Conservation (phyloP, 2,113 vertebrate species). For the Phrynosoma platyrhinos region DNA sequence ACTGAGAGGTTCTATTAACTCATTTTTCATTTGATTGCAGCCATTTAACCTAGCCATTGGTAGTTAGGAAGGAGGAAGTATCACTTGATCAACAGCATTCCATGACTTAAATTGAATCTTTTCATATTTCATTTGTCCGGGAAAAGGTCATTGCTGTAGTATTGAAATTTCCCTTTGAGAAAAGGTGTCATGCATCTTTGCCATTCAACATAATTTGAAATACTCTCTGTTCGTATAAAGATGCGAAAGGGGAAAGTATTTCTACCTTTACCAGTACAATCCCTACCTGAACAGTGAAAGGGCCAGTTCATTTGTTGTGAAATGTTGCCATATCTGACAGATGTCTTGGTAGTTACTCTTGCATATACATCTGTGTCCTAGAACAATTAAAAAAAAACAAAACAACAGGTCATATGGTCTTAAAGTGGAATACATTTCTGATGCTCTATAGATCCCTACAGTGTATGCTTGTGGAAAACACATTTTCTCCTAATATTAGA, state of each 20-base stretch:
- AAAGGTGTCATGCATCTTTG: neutral
- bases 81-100: conserved; percentile 2
- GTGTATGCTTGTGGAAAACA: neutral
- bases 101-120: conserved; percentile 4
- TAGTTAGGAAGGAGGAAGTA: neutral
- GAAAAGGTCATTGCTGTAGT: neutral
- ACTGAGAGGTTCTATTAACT: conserved; percentile 8
- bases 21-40: conserved; percentile 12
- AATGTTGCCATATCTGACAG: neutral
- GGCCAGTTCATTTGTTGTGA: neutral
- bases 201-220: conserved; percentile 4
- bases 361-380: neutral
- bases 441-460: neutral
- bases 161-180: neutral
- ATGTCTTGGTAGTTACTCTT: neutral
- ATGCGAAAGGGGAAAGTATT: conserved; percentile 28
- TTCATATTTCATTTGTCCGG: conserved; percentile 6
- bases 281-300: neutral
- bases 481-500: neutral
- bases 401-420: neutral
- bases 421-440: neutral
- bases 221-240: conserved; percentile 31
- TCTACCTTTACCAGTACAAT: neutral
- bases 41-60: neutral
- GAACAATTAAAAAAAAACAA: too few species aligned